A percentile compares a stretch with the other conserved stretches of the same genome.
Conservation (phyloP, 2,113 vertebrate species). For the Heloderma charlesbogerti region DNA sequence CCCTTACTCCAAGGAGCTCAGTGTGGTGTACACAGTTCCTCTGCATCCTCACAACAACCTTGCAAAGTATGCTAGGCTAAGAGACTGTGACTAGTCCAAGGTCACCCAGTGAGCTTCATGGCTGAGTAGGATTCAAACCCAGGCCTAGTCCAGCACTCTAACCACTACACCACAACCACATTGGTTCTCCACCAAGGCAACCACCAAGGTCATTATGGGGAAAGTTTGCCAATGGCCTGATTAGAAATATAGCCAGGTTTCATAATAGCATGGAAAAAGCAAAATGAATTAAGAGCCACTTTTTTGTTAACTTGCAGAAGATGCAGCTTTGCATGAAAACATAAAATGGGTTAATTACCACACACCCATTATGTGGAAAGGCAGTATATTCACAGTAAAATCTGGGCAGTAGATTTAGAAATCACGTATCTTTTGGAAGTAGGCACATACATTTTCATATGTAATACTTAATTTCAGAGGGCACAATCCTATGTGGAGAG, state of each 20-base stretch:
- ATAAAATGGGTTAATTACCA: constrained; percentile 6
- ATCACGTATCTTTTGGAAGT: not conserved
- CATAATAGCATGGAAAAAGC: not conserved
- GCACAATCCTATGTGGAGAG: too few species aligned
- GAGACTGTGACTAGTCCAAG: not conserved
- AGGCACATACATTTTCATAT: not conserved
- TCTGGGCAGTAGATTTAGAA: not conserved
- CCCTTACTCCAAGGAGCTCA: not conserved
- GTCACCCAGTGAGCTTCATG: not conserved
- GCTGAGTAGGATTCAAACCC: not conserved
- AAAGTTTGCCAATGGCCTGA: constrained; percentile 26
- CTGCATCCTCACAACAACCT: not conserved
- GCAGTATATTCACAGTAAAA: not conserved
- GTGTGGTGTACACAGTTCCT: not conserved
- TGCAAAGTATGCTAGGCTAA: not conserved
- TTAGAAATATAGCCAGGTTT: not conserved
- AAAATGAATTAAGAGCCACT: not conserved
- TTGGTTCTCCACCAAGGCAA: not conserved
- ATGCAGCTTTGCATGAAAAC: not conserved
- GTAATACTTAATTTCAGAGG: too few species aligned
- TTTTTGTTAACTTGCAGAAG: not conserved
- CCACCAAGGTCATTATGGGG: not conserved
- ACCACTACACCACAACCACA: not conserved
- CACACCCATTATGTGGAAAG: constrained; percentile 19
- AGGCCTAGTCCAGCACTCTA: not conserved